Evolutionary conservation across 2,113 vertebrate genomes (phyloP), one percentile per base, ranked within the genome.

Genomic region (Phrynocephalus versicolor): DNA sequence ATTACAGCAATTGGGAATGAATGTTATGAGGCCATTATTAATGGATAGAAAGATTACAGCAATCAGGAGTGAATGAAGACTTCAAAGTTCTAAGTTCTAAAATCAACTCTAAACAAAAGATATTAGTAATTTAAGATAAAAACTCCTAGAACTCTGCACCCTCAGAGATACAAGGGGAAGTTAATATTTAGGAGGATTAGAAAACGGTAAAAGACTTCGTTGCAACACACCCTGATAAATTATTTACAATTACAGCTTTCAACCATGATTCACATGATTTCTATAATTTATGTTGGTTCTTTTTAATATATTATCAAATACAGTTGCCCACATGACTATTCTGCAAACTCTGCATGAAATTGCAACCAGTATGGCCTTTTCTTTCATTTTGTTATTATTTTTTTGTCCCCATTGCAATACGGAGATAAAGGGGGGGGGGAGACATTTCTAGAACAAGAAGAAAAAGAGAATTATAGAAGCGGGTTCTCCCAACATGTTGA

Each of bases 1-100:
- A 23, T 55, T 89, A 80, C 89, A 89, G 76, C 88, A 76, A 19
- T 41, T 33, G 35, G n/a, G n/a, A n/a, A n/a, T n/a, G n/a, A n/a
- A n/a, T 19, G 13, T 69, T 35, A 45, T 33, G 51, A 51, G 33
- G 21, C 71, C 39, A 85, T 45, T 58, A 33, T 75, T 87, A 65
- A 84, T 84, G 60, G 78, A 3, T 0, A 27, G 51, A 51, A 27
- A 80, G 81, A 23, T 55, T 89, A 80, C 89, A 89, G 76, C 88
- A 76, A 19, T 41, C 25, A 51, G n/a, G n/a, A n/a, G n/a, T n/a
- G n/a, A n/a, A n/a, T 19, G 13, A 51, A 79, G 41, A 14, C 86
- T 30, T 82, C n/a, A 67, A 88, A 81, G 23, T 77, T 60, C 72
- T 72, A 85, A 65, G 25, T 30, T 60, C 33, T 3, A 70, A 85